Evolutionary conservation across 2,888 invertebrate genomes (phyloP).

Genomic region (Agonopterix alstromeriana): DNA sequence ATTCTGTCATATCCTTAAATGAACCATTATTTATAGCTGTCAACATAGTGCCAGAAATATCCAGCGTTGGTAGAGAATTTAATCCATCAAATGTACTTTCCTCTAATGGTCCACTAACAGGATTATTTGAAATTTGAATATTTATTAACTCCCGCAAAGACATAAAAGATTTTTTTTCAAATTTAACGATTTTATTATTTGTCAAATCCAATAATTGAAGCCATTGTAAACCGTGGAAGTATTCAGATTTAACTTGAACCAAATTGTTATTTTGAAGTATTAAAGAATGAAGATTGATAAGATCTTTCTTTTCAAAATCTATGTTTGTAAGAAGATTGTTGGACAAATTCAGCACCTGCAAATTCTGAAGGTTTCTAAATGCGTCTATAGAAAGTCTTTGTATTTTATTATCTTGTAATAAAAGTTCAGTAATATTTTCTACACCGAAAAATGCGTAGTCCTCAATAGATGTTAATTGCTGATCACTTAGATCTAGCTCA

Average conservation of each 20-base stretch:
- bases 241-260: slow-evolving; percentile 26
- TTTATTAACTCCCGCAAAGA: slow-evolving; percentile 30
- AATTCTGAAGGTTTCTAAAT: slow-evolving; percentile 29
- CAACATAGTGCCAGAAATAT: slow-evolving; percentile 38
- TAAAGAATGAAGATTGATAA: slow-evolving; percentile 31
- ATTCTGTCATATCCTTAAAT: slow-evolving; percentile 37
- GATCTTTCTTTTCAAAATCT: slow-evolving; percentile 35
- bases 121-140: slow-evolving; percentile 44
- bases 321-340: slow-evolving; percentile 36
- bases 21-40: slow-evolving; percentile 38
- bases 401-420: slow-evolving; percentile 42
- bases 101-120: slow-evolving; percentile 32
- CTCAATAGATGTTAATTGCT: slow-evolving; percentile 32
- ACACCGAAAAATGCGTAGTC: slow-evolving; percentile 45
- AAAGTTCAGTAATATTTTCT: slow-evolving; percentile 22
- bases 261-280: slow-evolving; percentile 36
- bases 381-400: slow-evolving; percentile 25
- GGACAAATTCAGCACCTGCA: slow-evolving; percentile 40
- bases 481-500: slow-evolving; percentile 36
- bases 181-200: slow-evolving; percentile 38
- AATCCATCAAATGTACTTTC: slow-evolving; percentile 42
- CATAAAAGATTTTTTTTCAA: slow-evolving; percentile 36
- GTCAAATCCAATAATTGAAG: slow-evolving; percentile 46
- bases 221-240: slow-evolving; percentile 27
- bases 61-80: slow-evolving; percentile 35